phyloP scores from a whole-genome alignment of 2,888 invertebrate genomes.

The Patella caerulea region DNA sequence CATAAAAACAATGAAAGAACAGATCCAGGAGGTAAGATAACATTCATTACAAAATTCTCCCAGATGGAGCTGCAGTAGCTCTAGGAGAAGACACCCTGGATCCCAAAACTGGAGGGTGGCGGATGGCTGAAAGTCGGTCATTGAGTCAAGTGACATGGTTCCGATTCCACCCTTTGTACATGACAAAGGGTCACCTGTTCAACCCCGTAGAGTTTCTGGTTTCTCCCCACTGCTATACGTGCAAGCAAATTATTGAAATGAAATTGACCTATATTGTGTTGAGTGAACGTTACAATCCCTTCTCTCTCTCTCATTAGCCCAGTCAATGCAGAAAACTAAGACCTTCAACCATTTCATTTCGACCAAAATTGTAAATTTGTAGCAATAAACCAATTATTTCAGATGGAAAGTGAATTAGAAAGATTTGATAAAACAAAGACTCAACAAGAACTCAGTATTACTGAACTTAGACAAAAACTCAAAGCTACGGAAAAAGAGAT shows the following conservation, averaged over 20 bases:
- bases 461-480: slow-evolving; percentile 84
- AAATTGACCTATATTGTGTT: not conserved
- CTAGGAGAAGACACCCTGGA: not conserved
- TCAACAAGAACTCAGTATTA: slow-evolving; percentile 81
- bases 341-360: too few relatives aligned
- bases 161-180: not conserved
- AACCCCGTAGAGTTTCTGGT: too few relatives aligned
- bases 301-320: too few relatives aligned
- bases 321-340: too few relatives aligned
- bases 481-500: slow-evolving; percentile 81
- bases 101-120: not conserved
- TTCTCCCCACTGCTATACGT: too few relatives aligned
- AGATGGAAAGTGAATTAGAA: slow-evolving; percentile 87
- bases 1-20: slow-evolving; percentile 86
- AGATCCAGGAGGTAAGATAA: slow-evolving; percentile 75
- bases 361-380: too few relatives aligned
- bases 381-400: slow-evolving; percentile 14
- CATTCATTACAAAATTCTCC: not conserved
- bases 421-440: slow-evolving; percentile 83
- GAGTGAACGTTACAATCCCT: too few relatives aligned
- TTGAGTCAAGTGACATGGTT: too few relatives aligned
- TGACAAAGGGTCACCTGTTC: not conserved
- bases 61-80: not conserved
- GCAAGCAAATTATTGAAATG: not conserved
- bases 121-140: too few relatives aligned